Base-by-base conservation (phyloP, 2,888 invertebrate genomes). In the Drosophila eohydei region DNA sequence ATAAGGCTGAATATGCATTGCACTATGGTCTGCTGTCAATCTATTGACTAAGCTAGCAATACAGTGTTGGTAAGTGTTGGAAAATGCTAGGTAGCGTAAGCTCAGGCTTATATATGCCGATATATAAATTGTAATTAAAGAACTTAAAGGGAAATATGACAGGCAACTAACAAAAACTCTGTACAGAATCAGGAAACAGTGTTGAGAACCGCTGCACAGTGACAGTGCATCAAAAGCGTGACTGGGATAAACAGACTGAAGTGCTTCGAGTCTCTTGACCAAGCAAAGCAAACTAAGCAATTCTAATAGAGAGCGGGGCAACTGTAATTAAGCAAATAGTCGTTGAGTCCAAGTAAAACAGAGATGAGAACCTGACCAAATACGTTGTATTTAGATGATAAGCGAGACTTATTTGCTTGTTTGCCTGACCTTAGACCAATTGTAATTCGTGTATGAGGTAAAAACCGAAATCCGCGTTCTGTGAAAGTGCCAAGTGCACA, bases 361-460 rank as follows among this genome's bases (percentile, higher is more conserved):
- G 3, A 8, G 40, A 26, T 6, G 14, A 14, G 3, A 16, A 3
- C 16, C 8, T 43, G 28, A 38, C 11, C 38, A 50, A 68, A 32
- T 16, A 50, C 28, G 44, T 26, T 32, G 16, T 16, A 30, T 16
- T 12, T 50, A 43, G 32, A 43, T 60, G 34, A 44, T 55, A n/a
- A 8, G 26, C 34, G 7, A 8, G 32, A n/a, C 46, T 34, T 51
- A 41, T 64, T 57, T 64, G 41, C 4, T 9, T 6, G 11, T 21
- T 40, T 16, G 12, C n/a, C 43, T 36, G 55, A 40, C 70, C 71
- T 61, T 46, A 56, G 50, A 56, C 43, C 71, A 71, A 56, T 51
- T 71, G 34, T 21, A 56, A 26, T 12, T 16, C n/a, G 4, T 8
- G 7, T 55, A 6, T 7, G 1, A 40, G 11, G 28, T 40, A 12